phyloP scores from a whole-genome alignment of 2,888 invertebrate species.

The Monopis laevigella region DNA sequence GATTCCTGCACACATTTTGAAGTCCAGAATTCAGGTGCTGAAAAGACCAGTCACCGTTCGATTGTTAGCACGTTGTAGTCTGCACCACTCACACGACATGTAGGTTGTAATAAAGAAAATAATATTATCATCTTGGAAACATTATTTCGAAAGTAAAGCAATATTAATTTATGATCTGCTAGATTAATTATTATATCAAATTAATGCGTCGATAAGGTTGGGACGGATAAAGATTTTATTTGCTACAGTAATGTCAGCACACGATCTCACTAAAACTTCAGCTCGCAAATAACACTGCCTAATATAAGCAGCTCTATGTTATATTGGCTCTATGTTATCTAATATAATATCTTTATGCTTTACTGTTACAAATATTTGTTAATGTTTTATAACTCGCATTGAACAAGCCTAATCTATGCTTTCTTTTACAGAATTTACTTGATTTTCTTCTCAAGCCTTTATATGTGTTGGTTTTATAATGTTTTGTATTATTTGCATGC shows the following conservation, averaged over 20 bases:
- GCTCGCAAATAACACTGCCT: slow-evolving; percentile 64
- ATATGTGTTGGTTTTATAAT: slow-evolving; percentile 12
- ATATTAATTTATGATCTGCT: no score
- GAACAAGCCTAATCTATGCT: slow-evolving; percentile 29
- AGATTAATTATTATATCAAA: no score
- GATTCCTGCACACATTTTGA: slow-evolving; percentile 42
- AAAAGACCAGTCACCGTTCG: slow-evolving; percentile 55
- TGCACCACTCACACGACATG: slow-evolving; percentile 7
- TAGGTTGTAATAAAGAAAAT: no score
- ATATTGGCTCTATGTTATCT: slow-evolving; percentile 53
- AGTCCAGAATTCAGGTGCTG: slow-evolving; percentile 51
- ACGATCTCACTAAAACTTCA: slow-evolving; percentile 26
- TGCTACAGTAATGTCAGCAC: no score
- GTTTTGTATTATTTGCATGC: slow-evolving; percentile 13
- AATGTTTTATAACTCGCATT: slow-evolving; percentile 26
- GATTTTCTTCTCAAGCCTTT: slow-evolving; percentile 22
- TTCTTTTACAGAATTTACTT: slow-evolving; percentile 31
- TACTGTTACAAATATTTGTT: slow-evolving; percentile 24
- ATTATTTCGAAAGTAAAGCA: no score
- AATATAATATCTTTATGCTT: slow-evolving; percentile 37
- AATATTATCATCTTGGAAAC: no score
- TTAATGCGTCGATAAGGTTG: no score
- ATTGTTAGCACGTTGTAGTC: slow-evolving; percentile 14
- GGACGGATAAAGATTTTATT: slow-evolving; percentile 2
- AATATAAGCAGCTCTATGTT: slow-evolving; percentile 53